These are phyloP conservation scores for Halichondria panicea DNA, from an alignment of 37 sponge, comb jelly and placozoan species.

Conservation along the genomic window DNA sequence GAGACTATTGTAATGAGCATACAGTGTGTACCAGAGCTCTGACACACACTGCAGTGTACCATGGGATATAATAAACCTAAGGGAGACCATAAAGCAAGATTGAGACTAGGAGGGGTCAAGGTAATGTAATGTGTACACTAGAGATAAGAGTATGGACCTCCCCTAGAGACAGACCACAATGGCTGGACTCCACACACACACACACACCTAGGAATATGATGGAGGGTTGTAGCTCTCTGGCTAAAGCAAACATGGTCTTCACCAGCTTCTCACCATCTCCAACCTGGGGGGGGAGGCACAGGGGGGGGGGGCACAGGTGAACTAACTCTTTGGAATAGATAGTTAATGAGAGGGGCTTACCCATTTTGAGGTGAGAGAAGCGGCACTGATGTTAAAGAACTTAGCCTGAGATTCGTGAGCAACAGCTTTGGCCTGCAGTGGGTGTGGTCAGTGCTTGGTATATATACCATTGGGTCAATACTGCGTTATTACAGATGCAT, in stretches of 20 bases:
- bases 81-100: background rate
- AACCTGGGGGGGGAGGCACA: constrained; percentile 29
- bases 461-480: too few relatives aligned
- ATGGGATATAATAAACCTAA: background rate
- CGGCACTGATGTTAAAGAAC: constrained; percentile 98
- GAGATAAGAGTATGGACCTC: background rate
- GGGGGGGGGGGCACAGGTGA: background rate
- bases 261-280: constrained; percentile 99
- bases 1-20: background rate
- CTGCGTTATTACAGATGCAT: too few relatives aligned
- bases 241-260: constrained; percentile 92
- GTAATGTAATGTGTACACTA: background rate
- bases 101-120: background rate
- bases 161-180: background rate
- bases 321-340: constrained; percentile 6
- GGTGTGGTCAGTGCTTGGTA: too few relatives aligned
- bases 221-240: constrained; percentile 92
- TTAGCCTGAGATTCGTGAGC: constrained; percentile 92
- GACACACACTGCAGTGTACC: background rate
- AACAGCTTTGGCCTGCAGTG: constrained; percentile 62
- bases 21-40: background rate
- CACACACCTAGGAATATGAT: constrained; percentile 95
- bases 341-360: too few relatives aligned
- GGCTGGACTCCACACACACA: background rate
- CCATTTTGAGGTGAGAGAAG: constrained; percentile 99